Evolutionary conservation across 2,888 invertebrate genomes (phyloP), one percentile per base, ranked within the genome.

Genomic region (Lobophora halterata): DNA sequence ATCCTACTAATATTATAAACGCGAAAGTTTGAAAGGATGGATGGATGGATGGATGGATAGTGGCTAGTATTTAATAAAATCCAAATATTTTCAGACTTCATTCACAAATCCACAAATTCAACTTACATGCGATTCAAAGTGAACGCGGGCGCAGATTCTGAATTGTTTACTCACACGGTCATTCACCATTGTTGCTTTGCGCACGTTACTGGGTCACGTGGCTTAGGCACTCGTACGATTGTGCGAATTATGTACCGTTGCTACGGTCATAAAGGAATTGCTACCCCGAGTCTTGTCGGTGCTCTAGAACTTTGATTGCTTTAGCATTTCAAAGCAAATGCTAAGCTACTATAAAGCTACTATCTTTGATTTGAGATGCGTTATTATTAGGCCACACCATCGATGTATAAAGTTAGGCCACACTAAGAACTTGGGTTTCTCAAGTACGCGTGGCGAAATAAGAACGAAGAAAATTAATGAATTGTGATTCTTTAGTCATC

Each of bases 151-250:
- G 32, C n/a, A n/a, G n/a, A 47, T 42, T 52, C 49, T 27, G 41
- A 50, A 35, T 39, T 68, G 70, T 68, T 70, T 69, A 68, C 58
- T 44, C 45, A 40, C 49, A 45, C 61, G 73, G 72, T 71, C 71
- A 53, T 71, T 71, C 68, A 71, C 70, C 69, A 70, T 61, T 55
- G 55, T 63, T 55, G 27, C 6, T 16, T 10, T 23, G 46, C 40
- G 43, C 39, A 33, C 30, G 48, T 52, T 44, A 48, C 42, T 46
- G 34, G 42, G 42, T 45, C 37, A 30, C 20, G 30, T 18, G 14
- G 38, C 29, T 41, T 32, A 38, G 40, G 32, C 33, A 42, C 27
- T 29, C 25, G 25, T 28, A 27, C 21, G 27, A 28, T 37, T 34
- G 40, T 33, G 49, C 32, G 32, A 41, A 47, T 43, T 46, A 38